A percentile compares a stretch with the other conserved stretches of the same genome.
Evolutionary conservation across 2,888 invertebrate species (phyloP).

Genomic region (Patella ulyssiponensis): DNA sequence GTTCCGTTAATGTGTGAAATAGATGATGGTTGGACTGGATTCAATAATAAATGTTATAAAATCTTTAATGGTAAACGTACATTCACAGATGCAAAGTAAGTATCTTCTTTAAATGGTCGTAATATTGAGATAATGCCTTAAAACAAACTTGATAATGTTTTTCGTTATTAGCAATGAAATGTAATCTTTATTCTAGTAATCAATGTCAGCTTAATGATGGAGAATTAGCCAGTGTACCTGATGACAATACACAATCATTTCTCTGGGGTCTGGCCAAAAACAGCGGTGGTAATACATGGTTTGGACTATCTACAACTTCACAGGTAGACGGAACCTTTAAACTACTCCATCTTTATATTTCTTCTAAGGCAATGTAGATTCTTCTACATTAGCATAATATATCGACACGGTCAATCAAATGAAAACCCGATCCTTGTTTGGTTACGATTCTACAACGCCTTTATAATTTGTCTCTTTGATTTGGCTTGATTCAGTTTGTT

Average conservation of each 20-base stretch:
- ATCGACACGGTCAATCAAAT: no score
- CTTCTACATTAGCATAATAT: no score
- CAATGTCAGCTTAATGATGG: slow-evolving; percentile 16
- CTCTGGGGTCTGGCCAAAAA: slow-evolving; percentile 18
- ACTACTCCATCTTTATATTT: no score
- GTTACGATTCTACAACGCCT: no score
- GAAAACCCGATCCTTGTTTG: no score
- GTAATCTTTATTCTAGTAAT: background rate
- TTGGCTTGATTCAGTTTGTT: no score
- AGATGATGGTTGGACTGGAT: slow-evolving; percentile 48
- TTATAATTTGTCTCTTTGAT: no score
- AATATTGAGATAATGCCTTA: no score
- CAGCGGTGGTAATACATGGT: slow-evolving; percentile 14
- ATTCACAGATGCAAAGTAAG: slow-evolving; percentile 46
- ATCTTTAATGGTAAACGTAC: slow-evolving; percentile 37
- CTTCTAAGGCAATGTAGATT: no score
- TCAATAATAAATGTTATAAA: slow-evolving; percentile 52
- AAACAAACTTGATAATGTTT: no score
- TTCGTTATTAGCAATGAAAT: no score
- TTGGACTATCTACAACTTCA: background rate
- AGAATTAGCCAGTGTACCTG: slow-evolving; percentile 11
- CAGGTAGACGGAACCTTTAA: background rate
- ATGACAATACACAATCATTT: slow-evolving; percentile 10
- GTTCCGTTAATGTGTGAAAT: slow-evolving; percentile 51
- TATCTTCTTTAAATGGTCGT: background rate